These are phyloP conservation scores for Platyscapa corneri DNA, from an alignment of 1,140 invertebrate genomes.

Conservation along the genomic window DNA sequence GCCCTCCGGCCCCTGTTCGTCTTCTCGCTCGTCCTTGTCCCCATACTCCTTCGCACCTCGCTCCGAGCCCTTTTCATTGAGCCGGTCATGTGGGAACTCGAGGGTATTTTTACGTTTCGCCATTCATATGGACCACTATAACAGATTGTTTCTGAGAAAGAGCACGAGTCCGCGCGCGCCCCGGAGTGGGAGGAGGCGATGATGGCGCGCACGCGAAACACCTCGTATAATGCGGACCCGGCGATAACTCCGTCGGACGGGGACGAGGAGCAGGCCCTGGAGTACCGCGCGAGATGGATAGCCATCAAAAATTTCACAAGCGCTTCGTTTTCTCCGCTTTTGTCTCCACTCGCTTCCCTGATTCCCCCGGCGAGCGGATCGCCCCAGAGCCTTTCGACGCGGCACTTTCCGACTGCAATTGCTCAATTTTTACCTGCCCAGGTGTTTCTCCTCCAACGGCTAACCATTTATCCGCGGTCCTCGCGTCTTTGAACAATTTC, in stretches of 20 bases:
- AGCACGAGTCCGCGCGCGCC: slow-evolving; percentile 52
- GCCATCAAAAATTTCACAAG: slow-evolving; percentile 16
- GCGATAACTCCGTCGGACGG: slow-evolving; percentile 55
- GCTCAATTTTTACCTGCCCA: neutral
- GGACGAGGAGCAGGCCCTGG: slow-evolving; percentile 61
- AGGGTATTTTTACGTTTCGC: slow-evolving; percentile 73
- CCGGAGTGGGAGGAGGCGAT: neutral
- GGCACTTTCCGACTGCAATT: neutral
- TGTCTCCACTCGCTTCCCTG: neutral
- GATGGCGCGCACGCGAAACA: slow-evolving; percentile 47
- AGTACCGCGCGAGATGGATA: slow-evolving; percentile 54
- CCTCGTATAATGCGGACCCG: slow-evolving; percentile 58
- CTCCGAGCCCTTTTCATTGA: slow-evolving; percentile 64
- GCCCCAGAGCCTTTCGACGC: neutral
- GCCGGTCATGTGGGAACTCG: slow-evolving; percentile 69
- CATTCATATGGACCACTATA: slow-evolving; percentile 72
- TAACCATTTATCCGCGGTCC: too few species aligned
- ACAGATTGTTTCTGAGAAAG: slow-evolving; percentile 74
- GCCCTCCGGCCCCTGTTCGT: slow-evolving; percentile 46
- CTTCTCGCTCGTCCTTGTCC: slow-evolving; percentile 10
- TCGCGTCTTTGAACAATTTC: too few species aligned
- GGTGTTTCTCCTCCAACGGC: neutral
- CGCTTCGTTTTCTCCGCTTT: neutral
- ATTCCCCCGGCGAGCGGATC: neutral
- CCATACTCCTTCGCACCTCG: slow-evolving; percentile 54